These are phyloP conservation scores for Limenitis camilla DNA, from an alignment of 2,888 invertebrate species.

Conservation along the genomic window DNA sequence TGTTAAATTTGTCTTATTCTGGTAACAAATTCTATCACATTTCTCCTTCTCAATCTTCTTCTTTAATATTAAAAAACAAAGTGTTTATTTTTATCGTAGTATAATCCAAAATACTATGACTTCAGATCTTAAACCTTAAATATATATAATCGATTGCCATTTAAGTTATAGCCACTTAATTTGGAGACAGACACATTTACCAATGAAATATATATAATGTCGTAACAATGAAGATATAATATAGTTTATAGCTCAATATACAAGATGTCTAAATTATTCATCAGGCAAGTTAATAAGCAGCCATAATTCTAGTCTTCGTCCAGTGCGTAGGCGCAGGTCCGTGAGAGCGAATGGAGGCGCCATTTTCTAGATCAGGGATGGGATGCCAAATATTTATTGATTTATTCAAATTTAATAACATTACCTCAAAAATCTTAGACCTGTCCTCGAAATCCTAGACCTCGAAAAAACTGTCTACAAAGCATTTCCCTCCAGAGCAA, in stretches of 20 bases:
- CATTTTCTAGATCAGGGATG: conserved; percentile 28
- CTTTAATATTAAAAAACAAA: no score
- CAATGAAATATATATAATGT: neutral
- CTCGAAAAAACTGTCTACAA: no score
- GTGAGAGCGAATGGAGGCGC: conserved; percentile 46
- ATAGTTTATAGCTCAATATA: conserved; percentile 17
- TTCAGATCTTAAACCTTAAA: no score
- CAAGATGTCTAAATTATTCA: conserved; percentile 28
- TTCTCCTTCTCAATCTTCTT: no score
- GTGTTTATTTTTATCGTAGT: no score
- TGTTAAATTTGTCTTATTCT: no score
- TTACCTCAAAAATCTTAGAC: no score
- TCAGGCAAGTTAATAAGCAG: conserved; percentile 28
- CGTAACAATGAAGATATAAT: conserved; percentile 12
- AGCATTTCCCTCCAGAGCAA: no score
- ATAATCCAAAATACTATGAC: no score
- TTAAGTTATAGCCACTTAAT: neutral
- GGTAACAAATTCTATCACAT: no score
- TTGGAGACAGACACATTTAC: neutral
- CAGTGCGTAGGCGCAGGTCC: conserved; percentile 44
- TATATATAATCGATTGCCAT: neutral
- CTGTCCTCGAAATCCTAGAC: no score
- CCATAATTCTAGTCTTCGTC: conserved; percentile 34
- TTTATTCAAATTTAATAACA: no score
- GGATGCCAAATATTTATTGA: conserved; percentile 1